Conservation (phyloP, 2,113 vertebrate species). For the Scophthalmus maximus region DNA sequence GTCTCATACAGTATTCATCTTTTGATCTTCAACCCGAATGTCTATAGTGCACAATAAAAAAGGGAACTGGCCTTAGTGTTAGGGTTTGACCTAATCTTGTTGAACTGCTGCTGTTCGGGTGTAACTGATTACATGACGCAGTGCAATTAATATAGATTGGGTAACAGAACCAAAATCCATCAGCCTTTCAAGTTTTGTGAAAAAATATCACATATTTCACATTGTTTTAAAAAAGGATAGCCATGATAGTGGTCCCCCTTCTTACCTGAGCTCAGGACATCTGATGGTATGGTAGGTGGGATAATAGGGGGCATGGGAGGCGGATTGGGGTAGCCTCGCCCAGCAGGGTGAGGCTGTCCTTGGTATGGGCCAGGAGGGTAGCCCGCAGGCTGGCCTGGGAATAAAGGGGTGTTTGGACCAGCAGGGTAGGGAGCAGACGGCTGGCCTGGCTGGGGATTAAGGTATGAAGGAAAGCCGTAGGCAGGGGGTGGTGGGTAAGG, state of each 20-base stretch:
- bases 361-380: constrained; percentile 79
- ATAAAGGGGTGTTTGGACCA: constrained; percentile 73
- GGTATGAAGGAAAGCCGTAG: constrained; percentile 76
- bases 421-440: constrained; percentile 75
- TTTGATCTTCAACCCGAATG: too few relatives aligned
- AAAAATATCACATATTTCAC: neutral
- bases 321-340: constrained; percentile 63
- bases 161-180: neutral
- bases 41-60: too few relatives aligned
- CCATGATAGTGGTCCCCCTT: neutral
- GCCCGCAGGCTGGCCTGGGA: constrained; percentile 62
- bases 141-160: neutral
- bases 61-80: too few relatives aligned
- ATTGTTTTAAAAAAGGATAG: neutral
- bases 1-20: too few relatives aligned
- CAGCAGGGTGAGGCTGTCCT: constrained; percentile 66
- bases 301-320: constrained; percentile 79
- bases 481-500: constrained; percentile 78
- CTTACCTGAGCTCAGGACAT: constrained; percentile 85
- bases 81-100: too few relatives aligned
- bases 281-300: constrained; percentile 80
- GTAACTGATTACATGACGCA: neutral
- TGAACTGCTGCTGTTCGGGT: neutral
- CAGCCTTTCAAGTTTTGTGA: neutral
- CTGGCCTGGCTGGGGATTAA: constrained; percentile 74